Conservation (phyloP, 2,888 invertebrate genomes). For the Cerastoderma edule region DNA sequence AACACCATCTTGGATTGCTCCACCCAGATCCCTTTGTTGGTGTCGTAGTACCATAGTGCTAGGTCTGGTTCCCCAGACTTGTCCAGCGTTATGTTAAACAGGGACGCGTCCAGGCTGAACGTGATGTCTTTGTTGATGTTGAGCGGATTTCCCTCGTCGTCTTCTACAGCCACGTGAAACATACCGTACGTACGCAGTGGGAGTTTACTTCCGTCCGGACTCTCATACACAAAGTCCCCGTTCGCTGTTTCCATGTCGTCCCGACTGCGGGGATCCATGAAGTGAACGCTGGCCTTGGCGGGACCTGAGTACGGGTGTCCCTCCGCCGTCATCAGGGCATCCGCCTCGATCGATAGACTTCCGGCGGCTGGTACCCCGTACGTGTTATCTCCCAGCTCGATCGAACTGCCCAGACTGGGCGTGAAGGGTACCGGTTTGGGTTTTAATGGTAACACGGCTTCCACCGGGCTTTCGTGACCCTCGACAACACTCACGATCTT, state of each 20-base stretch:
- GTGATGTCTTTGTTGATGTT: constrained; percentile 35
- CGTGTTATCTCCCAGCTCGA: constrained; percentile 27
- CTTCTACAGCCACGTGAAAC: constrained; percentile 37
- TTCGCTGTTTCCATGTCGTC: constrained; percentile 43
- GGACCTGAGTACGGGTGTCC: constrained; percentile 31
- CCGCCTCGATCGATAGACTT: constrained; percentile 29
- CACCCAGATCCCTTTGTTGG: constrained; percentile 53
- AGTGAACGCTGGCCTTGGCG: constrained; percentile 40
- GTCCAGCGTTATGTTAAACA: constrained; percentile 35
- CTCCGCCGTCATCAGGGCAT: constrained; percentile 36
- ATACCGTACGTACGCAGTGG: constrained; percentile 51
- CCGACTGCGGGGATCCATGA: constrained; percentile 43
- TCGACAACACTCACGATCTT: constrained; percentile 33
- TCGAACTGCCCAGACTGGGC: constrained; percentile 13
- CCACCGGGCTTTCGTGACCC: constrained; percentile 14
- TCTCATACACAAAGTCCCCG: constrained; percentile 40
- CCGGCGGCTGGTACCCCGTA: constrained; percentile 21
- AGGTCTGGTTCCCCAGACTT: constrained; percentile 45
- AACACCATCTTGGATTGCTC: constrained; percentile 35
- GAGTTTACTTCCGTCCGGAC: constrained; percentile 23
- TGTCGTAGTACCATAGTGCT: constrained; percentile 41
- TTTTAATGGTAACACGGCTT: constrained; percentile 35
- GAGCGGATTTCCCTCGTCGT: constrained; percentile 27
- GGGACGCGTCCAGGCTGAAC: constrained; percentile 35
- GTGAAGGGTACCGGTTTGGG: constrained; percentile 39